Base-by-base conservation (phyloP, 2,113 vertebrate species). In the Vombatus ursinus region DNA sequence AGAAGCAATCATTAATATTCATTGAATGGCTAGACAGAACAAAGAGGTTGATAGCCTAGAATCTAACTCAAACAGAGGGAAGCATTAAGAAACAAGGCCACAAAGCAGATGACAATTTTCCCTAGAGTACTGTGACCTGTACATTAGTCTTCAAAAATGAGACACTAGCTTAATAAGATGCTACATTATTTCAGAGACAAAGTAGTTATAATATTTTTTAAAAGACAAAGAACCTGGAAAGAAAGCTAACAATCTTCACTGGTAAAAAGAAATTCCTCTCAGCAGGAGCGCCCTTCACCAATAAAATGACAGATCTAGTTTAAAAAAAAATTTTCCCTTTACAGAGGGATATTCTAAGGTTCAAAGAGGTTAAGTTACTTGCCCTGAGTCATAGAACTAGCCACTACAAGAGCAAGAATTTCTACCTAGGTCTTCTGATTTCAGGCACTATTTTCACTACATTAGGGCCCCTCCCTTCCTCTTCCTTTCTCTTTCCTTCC, bases 1-100 rank as follows among this genome's bases (percentile, higher is more conserved):
- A 31, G 23, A 57, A 54, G 90, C 0, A 49, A 25, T 52, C 77
- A 84, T 57, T 97, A 93, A 93, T 54, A 95, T 94, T 90, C 68
- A 95, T 51, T 48, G 7, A 89, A 1, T 24, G 49, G 26, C 54
- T 19, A 44, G 44, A 51, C 12, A 25, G 53, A 95, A 90, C 22
- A 92, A 10, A 91, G 37, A 93, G 31, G 9, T 9, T 52, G 14
- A 53, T 22, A 52, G 16, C 48, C 77, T 52, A 89, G 61, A 92
- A 57, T 54, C 47, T 50, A 95, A 94, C 50, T 52, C 28, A 54
- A 96, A 61, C 8, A 93, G 31, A 94, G 11, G 7, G 49, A 19
- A 77, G 50, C 90, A 3, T 50, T 50, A 94, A 94, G 52, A 90
- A 5, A 89, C 24, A 93, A 90, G 44, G 23, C n/a, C 2, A n/a